Percentiles rank a stretch among this genome's conserved stretches.
These are phyloP conservation scores for Heterocephalus glaber DNA, from an alignment of 2,113 vertebrate genomes.

Conservation along the genomic window DNA sequence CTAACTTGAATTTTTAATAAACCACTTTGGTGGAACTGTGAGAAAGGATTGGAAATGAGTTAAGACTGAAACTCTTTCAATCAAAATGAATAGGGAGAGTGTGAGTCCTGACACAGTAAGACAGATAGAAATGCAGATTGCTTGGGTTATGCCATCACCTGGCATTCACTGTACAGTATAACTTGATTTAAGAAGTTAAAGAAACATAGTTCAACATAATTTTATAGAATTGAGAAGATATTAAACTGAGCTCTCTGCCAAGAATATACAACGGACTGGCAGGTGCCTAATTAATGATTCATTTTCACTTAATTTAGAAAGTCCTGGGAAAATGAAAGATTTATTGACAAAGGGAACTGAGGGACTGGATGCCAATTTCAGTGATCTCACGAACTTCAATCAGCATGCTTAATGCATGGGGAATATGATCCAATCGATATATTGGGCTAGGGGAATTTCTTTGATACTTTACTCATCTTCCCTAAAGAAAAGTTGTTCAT, in stretches of 20 bases:
- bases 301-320: not conserved
- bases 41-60: not conserved
- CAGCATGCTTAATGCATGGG: not conserved
- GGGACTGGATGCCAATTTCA: not conserved
- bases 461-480: not conserved
- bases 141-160: not conserved
- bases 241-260: constrained; percentile 1
- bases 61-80: not conserved
- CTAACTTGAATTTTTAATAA: not conserved
- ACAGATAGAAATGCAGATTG: not conserved
- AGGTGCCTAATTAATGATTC: not conserved
- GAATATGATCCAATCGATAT: not conserved
- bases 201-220: not conserved
- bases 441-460: not conserved
- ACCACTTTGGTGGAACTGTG: not conserved
- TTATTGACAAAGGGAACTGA: not conserved
- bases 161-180: not conserved
- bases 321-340: not conserved
- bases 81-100: not conserved
- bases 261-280: not conserved
- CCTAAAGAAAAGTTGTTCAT: constrained; percentile 12
- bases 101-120: not conserved
- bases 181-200: not conserved
- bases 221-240: not conserved
- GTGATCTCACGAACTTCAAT: not conserved